Percentiles rank a stretch among this genome's conserved stretches.
These are phyloP conservation scores for Sylvietta virens DNA, from an alignment of 2,113 vertebrate species.

Conservation along the genomic window DNA sequence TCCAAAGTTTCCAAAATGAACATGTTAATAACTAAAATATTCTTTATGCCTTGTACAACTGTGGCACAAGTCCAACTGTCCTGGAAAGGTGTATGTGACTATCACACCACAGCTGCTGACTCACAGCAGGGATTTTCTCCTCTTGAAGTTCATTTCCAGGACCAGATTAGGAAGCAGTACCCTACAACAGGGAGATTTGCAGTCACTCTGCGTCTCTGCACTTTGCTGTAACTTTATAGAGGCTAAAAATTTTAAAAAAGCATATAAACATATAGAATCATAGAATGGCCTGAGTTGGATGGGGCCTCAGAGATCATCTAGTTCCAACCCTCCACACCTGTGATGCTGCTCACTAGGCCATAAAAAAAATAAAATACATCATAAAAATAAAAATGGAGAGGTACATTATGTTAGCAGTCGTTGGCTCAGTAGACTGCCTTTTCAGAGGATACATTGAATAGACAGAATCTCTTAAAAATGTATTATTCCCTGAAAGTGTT, in stretches of 20 bases:
- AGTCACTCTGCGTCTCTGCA: neutral
- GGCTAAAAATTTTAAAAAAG: neutral
- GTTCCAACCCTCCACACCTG: neutral
- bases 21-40: neutral
- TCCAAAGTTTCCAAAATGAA: neutral
- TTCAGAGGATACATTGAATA: neutral
- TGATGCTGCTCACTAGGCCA: neutral
- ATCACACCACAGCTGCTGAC: neutral
- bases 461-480: neutral
- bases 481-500: neutral
- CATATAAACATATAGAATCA: neutral
- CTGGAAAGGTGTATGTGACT: neutral
- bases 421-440: neutral
- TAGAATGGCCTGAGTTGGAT: neutral
- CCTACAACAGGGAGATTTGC: neutral
- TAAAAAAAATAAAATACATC: neutral
- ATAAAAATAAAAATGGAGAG: neutral
- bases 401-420: accelerated
- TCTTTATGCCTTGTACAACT: neutral
- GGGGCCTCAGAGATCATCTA: neutral
- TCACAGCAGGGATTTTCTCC: neutral
- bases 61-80: neutral
- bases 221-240: neutral
- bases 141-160: neutral
- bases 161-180: neutral